These are phyloP conservation scores for Aplochiton taeniatus DNA, from an alignment of 2,797 vertebrate genomes.

Conservation along the genomic window DNA sequence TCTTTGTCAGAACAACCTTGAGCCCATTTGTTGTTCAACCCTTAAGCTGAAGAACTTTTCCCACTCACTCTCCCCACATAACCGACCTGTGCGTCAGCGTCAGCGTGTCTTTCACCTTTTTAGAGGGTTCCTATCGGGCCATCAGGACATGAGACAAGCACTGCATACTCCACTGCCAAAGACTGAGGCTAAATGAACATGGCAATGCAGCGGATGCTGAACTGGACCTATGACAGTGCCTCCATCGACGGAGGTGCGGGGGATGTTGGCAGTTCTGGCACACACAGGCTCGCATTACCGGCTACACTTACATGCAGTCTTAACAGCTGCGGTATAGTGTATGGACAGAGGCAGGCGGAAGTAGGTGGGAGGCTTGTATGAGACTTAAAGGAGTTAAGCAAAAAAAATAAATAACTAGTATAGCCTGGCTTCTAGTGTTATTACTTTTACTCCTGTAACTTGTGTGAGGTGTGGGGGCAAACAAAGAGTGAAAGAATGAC, in stretches of 20 bases:
- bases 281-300: background rate
- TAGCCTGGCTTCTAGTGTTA: background rate
- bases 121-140: constrained; percentile 47
- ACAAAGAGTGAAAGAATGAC: background rate
- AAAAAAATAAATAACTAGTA: background rate
- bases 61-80: constrained; percentile 7
- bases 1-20: constrained; percentile 36
- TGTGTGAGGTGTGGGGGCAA: background rate
- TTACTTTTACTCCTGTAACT: background rate
- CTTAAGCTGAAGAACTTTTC: constrained; percentile 5
- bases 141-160: constrained; percentile 21
- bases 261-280: background rate
- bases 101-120: constrained; percentile 40
- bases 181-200: background rate
- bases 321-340: constrained; percentile 8
- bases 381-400: background rate
- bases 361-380: background rate
- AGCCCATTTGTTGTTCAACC: constrained; percentile 31
- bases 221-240: background rate
- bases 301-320: background rate
- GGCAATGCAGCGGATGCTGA: background rate
- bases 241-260: background rate
- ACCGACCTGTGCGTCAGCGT: constrained; percentile 26
- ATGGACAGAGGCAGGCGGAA: background rate
- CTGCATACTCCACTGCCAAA: background rate